These are phyloP conservation scores for Andricus grossulariae DNA, from an alignment of 1,140 invertebrate species.

Conservation along the genomic window DNA sequence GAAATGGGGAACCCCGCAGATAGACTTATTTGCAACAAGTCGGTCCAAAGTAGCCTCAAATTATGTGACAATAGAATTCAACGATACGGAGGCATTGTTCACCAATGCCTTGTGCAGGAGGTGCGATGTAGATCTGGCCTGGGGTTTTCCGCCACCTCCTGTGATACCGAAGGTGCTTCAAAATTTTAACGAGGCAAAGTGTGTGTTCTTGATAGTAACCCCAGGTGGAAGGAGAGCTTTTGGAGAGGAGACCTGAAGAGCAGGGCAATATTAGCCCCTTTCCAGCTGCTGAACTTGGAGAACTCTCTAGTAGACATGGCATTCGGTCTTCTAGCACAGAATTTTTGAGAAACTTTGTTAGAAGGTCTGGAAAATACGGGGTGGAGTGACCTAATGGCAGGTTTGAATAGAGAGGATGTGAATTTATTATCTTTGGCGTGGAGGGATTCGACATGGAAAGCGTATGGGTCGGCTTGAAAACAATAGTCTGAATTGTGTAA, in stretches of 20 bases:
- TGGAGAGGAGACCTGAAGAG: conserved; percentile 63
- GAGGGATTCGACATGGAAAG: too few relatives aligned
- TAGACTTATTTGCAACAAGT: conserved; percentile 46
- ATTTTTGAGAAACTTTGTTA: conserved; percentile 48
- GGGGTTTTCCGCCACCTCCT: conserved; percentile 43
- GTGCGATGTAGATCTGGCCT: too few relatives aligned
- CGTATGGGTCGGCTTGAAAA: too few relatives aligned
- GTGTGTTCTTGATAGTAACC: conserved; percentile 51
- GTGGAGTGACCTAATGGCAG: conserved; percentile 48
- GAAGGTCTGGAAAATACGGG: conserved; percentile 63
- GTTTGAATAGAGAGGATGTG: too few relatives aligned
- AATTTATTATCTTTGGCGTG: too few relatives aligned
- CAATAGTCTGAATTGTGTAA: not conserved
- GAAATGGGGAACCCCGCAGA: conserved; percentile 41
- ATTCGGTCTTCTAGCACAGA: conserved; percentile 53
- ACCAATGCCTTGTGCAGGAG: conserved; percentile 28
- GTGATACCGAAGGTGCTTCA: conserved; percentile 41
- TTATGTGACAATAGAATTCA: conserved; percentile 39
- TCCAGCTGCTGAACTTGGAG: not conserved
- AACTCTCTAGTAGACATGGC: too few relatives aligned
- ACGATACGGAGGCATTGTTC: conserved; percentile 9
- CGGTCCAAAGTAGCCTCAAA: conserved; percentile 37
- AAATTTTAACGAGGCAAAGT: not conserved
- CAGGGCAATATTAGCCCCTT: conserved; percentile 55
- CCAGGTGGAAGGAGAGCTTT: conserved; percentile 39